These are phyloP conservation scores for Drosophila kanekoi DNA, from an alignment of 2,888 invertebrate genomes.

Conservation along the genomic window DNA sequence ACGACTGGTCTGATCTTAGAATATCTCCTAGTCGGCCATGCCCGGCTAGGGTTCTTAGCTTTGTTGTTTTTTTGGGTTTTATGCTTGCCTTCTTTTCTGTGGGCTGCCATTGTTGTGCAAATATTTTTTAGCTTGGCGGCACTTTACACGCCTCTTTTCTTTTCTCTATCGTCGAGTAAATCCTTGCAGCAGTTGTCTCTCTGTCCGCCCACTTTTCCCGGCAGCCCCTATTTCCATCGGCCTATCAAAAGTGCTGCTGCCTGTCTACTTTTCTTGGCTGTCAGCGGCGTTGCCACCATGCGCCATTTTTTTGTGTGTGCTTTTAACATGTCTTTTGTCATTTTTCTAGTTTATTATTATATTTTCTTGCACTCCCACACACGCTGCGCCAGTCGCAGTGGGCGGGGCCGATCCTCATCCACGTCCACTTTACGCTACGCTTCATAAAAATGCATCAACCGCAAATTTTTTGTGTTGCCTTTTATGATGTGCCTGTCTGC, in stretches of 20 bases:
- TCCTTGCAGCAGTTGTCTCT: slow-evolving; percentile 39
- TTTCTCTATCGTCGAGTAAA: slow-evolving; percentile 53
- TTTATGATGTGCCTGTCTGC: slow-evolving; percentile 49
- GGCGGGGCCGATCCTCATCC: slow-evolving; percentile 19
- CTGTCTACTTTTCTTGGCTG: slow-evolving; percentile 58
- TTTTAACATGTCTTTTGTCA: slow-evolving; percentile 76
- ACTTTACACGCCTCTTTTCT: slow-evolving; percentile 62
- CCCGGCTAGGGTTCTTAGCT: neutral
- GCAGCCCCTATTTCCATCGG: slow-evolving; percentile 1
- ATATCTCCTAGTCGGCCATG: neutral
- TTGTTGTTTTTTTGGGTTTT: slow-evolving; percentile 13
- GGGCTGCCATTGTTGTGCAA: slow-evolving; percentile 72
- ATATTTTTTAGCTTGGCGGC: slow-evolving; percentile 70
- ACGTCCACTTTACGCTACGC: slow-evolving; percentile 57
- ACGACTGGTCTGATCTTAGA: neutral
- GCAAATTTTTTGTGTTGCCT: slow-evolving; percentile 60
- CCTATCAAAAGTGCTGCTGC: slow-evolving; percentile 62
- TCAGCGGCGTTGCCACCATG: slow-evolving; percentile 46
- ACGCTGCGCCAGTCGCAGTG: slow-evolving; percentile 1
- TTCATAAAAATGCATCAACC: slow-evolving; percentile 72
- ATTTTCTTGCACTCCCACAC: slow-evolving; percentile 58
- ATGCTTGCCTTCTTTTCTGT: slow-evolving; percentile 33
- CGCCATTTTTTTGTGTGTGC: slow-evolving; percentile 45
- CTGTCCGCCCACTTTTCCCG: neutral
- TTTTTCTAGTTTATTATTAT: slow-evolving; percentile 74